A percentile compares a stretch with the other conserved stretches of the same genome.
These are phyloP conservation scores for Uropsilus gracilis DNA, from an alignment of 2,113 vertebrate genomes.

Conservation along the genomic window DNA sequence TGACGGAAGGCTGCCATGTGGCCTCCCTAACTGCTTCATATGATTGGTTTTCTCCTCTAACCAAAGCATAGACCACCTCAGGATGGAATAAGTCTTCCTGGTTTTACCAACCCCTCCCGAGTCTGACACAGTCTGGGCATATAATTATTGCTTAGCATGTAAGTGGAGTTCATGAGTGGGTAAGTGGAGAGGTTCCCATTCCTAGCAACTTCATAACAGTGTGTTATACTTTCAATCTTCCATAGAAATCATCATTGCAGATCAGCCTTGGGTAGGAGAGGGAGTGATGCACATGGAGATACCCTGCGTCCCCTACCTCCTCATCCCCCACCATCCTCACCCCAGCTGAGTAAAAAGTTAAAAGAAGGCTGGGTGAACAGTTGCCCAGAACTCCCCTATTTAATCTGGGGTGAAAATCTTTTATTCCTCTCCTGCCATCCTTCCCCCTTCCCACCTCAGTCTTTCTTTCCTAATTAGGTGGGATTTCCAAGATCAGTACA, in stretches of 20 bases:
- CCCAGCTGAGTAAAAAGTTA: background rate
- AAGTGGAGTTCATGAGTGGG: background rate
- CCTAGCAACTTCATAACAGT: background rate
- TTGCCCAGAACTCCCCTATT: background rate
- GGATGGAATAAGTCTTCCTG: background rate
- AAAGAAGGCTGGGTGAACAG: background rate
- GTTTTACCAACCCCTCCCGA: background rate
- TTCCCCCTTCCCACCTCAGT: background rate
- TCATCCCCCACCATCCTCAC: too few species aligned
- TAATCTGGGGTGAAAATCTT: background rate
- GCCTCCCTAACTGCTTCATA: background rate
- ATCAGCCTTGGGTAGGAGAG: background rate
- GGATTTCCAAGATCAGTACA: conserved; percentile 38
- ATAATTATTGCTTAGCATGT: accelerated
- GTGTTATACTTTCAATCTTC: background rate
- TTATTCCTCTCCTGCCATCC: background rate
- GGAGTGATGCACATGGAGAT: background rate
- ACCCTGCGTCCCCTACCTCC: background rate
- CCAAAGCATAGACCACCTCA: background rate
- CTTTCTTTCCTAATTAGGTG: conserved; percentile 42
- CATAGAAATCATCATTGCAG: background rate
- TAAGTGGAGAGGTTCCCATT: background rate
- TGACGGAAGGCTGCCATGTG: background rate
- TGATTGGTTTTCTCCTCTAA: background rate
- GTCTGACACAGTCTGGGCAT: background rate